Evolutionary conservation across 1,140 invertebrate genomes (phyloP).

Genomic region (Trinorchestia longiramus): DNA sequence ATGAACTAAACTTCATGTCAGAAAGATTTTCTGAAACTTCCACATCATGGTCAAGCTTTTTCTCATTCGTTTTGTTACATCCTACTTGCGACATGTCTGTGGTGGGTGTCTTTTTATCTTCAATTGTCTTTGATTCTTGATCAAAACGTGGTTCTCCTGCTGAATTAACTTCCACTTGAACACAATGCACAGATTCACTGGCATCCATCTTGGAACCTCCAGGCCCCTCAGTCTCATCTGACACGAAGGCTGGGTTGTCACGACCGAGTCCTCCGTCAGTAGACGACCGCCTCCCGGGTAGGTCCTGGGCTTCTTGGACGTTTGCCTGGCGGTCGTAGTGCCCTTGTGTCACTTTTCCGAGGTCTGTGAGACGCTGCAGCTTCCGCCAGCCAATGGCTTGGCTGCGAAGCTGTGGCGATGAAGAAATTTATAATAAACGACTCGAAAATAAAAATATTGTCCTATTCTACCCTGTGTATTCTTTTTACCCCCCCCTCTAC

Average conservation of each 20-base stretch:
- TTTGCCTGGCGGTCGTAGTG: not conserved
- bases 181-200: not conserved
- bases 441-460: too few species aligned
- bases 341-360: constrained; percentile 12
- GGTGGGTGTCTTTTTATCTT: not conserved
- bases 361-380: constrained; percentile 50
- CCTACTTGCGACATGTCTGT: not conserved
- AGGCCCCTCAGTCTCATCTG: not conserved
- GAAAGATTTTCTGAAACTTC: not conserved
- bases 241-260: not conserved
- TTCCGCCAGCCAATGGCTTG: constrained; percentile 56
- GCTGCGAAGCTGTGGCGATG: constrained; percentile 27
- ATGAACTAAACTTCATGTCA: not conserved
- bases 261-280: not conserved
- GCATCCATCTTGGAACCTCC: not conserved
- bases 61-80: not conserved
- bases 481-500: too few species aligned
- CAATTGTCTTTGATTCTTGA: not conserved
- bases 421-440: not conserved
- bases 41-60: not conserved
- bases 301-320: not conserved
- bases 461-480: too few species aligned
- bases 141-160: not conserved
- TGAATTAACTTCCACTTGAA: not conserved
- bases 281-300: not conserved